Evolutionary conservation across 2,888 invertebrate genomes (phyloP).

Genomic region (Muschampia plurimacula): DNA sequence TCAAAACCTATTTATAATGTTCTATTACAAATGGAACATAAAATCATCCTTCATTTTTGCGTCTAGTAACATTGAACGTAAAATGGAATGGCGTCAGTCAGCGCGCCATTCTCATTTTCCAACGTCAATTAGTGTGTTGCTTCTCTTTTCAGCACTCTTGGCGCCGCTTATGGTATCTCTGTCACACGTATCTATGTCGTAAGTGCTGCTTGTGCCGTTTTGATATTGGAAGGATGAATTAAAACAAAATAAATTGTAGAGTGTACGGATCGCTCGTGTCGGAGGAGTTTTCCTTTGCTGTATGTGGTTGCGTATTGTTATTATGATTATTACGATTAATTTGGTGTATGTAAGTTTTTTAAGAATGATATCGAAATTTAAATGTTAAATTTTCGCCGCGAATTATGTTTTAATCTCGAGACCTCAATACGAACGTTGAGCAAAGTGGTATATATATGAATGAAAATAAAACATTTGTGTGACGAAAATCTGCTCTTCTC

Average conservation of each 20-base stretch:
- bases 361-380: constrained; percentile 19
- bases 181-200: constrained; percentile 30
- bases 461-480: constrained; percentile 34
- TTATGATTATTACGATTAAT: constrained; percentile 41
- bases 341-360: constrained; percentile 24
- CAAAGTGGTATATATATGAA: constrained; percentile 28
- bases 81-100: constrained; percentile 47
- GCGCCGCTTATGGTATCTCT: constrained; percentile 34
- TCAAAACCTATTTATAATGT: not conserved
- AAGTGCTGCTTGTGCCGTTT: constrained; percentile 41
- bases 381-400: constrained; percentile 14
- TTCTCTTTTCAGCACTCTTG: constrained; percentile 40
- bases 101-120: constrained; percentile 48
- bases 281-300: constrained; percentile 67
- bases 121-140: constrained; percentile 24
- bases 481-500: constrained; percentile 24
- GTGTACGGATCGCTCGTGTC: constrained; percentile 66
- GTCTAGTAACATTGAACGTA: constrained; percentile 47
- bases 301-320: constrained; percentile 61
- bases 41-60: constrained; percentile 21
- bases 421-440: constrained; percentile 23
- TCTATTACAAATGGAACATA: constrained; percentile 38
- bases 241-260: constrained; percentile 59
- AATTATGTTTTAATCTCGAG: constrained; percentile 26
- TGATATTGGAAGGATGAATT: constrained; percentile 41